These are phyloP conservation scores for Cyclophora albipunctata DNA, from an alignment of 2,888 invertebrate species.

Conservation along the genomic window DNA sequence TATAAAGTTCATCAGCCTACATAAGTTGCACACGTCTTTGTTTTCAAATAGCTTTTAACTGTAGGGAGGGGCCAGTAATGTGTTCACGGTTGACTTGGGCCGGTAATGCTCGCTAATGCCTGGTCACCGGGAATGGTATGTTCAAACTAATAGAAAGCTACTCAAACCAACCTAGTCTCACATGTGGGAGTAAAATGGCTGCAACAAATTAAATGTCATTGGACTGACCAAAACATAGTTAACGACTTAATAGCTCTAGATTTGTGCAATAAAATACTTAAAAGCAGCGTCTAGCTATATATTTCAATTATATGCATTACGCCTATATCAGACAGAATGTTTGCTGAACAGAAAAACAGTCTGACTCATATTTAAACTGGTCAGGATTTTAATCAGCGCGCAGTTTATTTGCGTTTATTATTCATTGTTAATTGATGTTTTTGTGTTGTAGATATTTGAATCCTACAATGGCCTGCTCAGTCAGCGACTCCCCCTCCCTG, in stretches of 20 bases:
- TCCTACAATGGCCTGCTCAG: conserved; percentile 74
- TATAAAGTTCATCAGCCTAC: conserved; percentile 1
- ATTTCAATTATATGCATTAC: too few relatives aligned
- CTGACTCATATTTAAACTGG: too few relatives aligned
- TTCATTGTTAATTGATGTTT: background rate
- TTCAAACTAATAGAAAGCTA: background rate
- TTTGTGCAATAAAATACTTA: too few relatives aligned
- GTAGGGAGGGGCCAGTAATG: conserved; percentile 13
- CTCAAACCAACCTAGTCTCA: background rate
- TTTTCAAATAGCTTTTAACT: conserved; percentile 2
- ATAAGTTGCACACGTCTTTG: background rate
- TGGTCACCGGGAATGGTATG: conserved; percentile 1
- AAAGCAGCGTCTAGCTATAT: too few relatives aligned
- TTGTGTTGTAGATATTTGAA: conserved; percentile 29
- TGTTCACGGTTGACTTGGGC: conserved; percentile 21
- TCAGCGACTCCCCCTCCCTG: conserved; percentile 80
- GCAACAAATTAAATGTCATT: conserved; percentile 2
- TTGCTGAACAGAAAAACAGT: too few relatives aligned
- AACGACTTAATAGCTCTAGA: too few relatives aligned
- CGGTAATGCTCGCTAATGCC: conserved; percentile 14
- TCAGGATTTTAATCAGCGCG: too few relatives aligned
- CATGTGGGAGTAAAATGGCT: conserved; percentile 6
- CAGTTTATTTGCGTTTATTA: too few relatives aligned
- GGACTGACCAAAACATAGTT: background rate
- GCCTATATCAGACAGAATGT: too few relatives aligned